Percentiles rank a stretch among this genome's conserved stretches.
Evolutionary conservation across 1,140 invertebrate species (phyloP).

Genomic region (Zaprionus taronus): DNA sequence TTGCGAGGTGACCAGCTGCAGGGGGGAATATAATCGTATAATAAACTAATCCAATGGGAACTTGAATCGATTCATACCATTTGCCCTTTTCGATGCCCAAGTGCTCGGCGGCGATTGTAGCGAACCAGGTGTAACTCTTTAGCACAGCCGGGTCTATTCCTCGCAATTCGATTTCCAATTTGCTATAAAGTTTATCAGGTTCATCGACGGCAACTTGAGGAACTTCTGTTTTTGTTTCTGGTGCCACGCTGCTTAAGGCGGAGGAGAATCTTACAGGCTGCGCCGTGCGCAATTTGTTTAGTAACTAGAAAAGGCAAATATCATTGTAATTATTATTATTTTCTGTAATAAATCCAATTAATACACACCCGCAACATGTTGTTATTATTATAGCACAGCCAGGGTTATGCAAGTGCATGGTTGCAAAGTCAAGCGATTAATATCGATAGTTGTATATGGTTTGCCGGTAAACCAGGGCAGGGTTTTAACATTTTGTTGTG

Average conservation of each 20-base stretch:
- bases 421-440: neutral
- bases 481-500: neutral
- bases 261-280: constrained; percentile 54
- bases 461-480: neutral
- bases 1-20: constrained; percentile 90
- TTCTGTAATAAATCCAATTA: constrained; percentile 40
- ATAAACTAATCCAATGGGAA: neutral
- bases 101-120: constrained; percentile 90
- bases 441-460: constrained; percentile 16
- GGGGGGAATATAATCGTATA: constrained; percentile 32
- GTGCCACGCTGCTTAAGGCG: constrained; percentile 25
- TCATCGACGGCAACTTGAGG: constrained; percentile 18
- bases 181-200: constrained; percentile 91
- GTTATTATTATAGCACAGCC: constrained; percentile 43
- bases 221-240: constrained; percentile 12
- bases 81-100: constrained; percentile 91
- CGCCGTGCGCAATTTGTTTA: constrained; percentile 43
- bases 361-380: constrained; percentile 63
- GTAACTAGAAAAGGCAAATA: constrained; percentile 10
- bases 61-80: constrained; percentile 86
- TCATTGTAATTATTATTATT: neutral
- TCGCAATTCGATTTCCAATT: constrained; percentile 93
- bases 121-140: constrained; percentile 94
- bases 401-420: constrained; percentile 72
- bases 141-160: constrained; percentile 94